Evolutionary conservation across 1,140 invertebrate genomes (phyloP).

Genomic region (Sarcophaga peregrina): DNA sequence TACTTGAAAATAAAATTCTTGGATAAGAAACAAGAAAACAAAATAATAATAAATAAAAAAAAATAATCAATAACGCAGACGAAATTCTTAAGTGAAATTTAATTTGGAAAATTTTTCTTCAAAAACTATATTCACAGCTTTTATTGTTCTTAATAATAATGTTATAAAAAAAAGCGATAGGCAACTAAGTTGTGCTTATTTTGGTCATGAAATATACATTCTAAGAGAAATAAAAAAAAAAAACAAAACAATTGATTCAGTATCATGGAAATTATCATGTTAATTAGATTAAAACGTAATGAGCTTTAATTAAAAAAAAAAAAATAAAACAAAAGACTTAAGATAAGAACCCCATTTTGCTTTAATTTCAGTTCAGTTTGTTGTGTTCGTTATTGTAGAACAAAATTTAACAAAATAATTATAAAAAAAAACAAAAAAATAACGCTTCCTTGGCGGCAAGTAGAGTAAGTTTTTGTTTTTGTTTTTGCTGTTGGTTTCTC

Average conservation of each 20-base stretch:
- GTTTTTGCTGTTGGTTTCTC: too few relatives aligned
- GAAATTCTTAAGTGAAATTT: background rate
- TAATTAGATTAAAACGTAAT: conserved; percentile 38
- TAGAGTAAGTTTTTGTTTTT: too few relatives aligned
- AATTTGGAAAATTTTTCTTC: background rate
- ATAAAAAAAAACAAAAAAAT: too few relatives aligned
- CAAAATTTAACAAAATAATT: too few relatives aligned
- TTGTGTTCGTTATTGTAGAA: too few relatives aligned
- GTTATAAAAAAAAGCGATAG: background rate
- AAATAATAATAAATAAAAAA: background rate
- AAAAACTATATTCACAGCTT: background rate
- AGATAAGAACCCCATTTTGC: background rate
- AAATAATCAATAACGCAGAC: background rate
- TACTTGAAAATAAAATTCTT: background rate
- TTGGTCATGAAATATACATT: conserved; percentile 21
- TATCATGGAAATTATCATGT: conserved; percentile 30
- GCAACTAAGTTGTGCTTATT: conserved; percentile 8
- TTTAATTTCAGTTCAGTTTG: too few relatives aligned
- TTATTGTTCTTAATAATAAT: conserved; percentile 11
- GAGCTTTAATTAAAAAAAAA: background rate
- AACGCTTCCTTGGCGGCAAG: too few relatives aligned
- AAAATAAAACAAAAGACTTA: conserved; percentile 12
- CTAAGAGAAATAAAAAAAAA: background rate
- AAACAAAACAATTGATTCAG: conserved; percentile 26
- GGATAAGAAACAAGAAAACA: background rate